phyloP scores from a whole-genome alignment of 2,888 invertebrate genomes.

The Petrophora chlorosata region DNA sequence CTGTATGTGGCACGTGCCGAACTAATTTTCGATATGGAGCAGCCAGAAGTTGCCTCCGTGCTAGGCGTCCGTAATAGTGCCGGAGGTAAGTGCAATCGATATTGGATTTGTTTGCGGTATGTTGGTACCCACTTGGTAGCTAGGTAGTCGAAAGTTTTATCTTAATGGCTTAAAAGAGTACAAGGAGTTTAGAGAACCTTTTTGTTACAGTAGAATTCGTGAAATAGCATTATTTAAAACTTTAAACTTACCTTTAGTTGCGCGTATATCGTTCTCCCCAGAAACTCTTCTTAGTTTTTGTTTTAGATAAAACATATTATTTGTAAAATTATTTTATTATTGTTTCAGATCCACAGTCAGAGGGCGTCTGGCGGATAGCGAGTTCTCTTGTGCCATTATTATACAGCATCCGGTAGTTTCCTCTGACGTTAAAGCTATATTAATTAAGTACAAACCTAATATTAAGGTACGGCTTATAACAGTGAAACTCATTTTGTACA shows the following conservation, averaged over 20 bases:
- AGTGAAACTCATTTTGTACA: constrained; percentile 60
- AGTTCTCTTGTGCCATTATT: constrained; percentile 56
- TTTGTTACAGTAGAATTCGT: no score
- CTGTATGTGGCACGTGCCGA: constrained; percentile 86
- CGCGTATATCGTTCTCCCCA: no score
- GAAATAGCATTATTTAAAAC: no score
- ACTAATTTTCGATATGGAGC: constrained; percentile 88
- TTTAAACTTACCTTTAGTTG: no score
- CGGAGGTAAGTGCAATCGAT: constrained; percentile 70
- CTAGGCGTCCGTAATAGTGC: constrained; percentile 87
- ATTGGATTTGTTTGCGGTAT: constrained; percentile 31
- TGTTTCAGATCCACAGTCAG: constrained; percentile 65
- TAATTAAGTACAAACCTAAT: constrained; percentile 50
- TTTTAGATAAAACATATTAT: no score
- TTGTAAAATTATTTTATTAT: constrained; percentile 21
- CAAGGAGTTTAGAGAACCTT: not conserved
- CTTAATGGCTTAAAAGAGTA: not conserved
- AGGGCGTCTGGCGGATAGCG: constrained; percentile 57
- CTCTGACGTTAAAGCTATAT: constrained; percentile 34
- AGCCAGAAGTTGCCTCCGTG: constrained; percentile 89
- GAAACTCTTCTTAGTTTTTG: no score
- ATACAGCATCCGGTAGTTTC: constrained; percentile 71
- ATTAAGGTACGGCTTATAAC: constrained; percentile 30
- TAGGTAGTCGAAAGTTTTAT: constrained; percentile 4
- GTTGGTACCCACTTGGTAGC: not conserved